Evolutionary conservation across 2,797 vertebrate species (phyloP).

Genomic region (Xenopus petersii): DNA sequence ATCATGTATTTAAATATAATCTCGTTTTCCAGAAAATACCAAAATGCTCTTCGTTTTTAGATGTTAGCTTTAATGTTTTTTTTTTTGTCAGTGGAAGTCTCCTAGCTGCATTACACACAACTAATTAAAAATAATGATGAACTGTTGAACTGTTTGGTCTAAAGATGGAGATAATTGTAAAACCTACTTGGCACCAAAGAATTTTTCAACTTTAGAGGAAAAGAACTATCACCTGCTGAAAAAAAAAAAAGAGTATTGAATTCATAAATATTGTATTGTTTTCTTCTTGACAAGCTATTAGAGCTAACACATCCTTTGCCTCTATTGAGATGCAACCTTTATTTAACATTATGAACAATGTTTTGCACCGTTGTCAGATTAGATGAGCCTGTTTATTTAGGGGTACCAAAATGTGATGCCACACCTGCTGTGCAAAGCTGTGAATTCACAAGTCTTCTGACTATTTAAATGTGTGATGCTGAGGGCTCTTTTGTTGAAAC

Average conservation of each 20-base stretch:
- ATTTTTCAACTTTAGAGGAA: too few relatives aligned
- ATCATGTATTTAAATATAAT: constrained; percentile 37
- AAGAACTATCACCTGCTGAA: too few relatives aligned
- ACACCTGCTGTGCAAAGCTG: constrained; percentile 91
- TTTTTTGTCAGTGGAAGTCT: constrained; percentile 23
- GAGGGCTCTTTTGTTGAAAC: constrained; percentile 78
- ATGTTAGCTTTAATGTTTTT: constrained; percentile 54
- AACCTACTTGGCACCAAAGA: too few relatives aligned
- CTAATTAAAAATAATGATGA: constrained; percentile 67
- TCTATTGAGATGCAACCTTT: constrained; percentile 73
- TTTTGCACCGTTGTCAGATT: constrained; percentile 87
- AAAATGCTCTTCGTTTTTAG: constrained; percentile 48
- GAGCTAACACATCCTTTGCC: constrained; percentile 53
- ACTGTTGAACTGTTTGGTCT: too few relatives aligned
- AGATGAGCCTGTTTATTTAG: constrained; percentile 86
- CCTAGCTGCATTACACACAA: constrained; percentile 46
- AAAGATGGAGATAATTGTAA: too few relatives aligned
- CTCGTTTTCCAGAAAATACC: constrained; percentile 29
- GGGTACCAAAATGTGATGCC: constrained; percentile 82
- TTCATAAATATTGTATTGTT: constrained; percentile 68
- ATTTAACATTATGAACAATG: constrained; percentile 66
- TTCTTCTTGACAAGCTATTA: constrained; percentile 64
- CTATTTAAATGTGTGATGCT: constrained; percentile 77
- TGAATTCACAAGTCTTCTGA: constrained; percentile 76
- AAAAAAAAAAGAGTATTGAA: background rate